Evolutionary conservation across 2,113 vertebrate genomes (phyloP), one percentile per base, ranked within the genome.

Genomic region (Aphyosemion australe): DNA sequence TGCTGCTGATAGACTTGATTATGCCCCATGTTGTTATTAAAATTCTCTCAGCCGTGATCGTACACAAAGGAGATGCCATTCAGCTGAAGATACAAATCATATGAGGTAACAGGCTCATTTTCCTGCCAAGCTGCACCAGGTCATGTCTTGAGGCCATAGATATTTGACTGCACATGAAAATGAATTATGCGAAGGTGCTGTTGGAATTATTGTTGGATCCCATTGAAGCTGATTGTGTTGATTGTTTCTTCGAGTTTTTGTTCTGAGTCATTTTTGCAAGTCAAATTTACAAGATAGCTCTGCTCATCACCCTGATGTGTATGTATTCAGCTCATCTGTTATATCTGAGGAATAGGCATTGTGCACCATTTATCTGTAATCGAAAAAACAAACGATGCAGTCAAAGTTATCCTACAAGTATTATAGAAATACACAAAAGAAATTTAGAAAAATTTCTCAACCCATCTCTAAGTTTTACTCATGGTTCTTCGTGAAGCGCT

Each of bases 161-260:
- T 45, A 9, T 75, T 55, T 75, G 65, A 78, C 60, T 58, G 8
- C 34, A 37, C 16, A 73, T 41, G 56, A 70, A 63, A 73, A 49
- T 50, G n/a, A 63, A 43, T 68, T 72, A 32, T 56, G 16, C 42
- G 53, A 13, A 7, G 50, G 56, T 50, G 42, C 43, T 65, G 65
- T 65, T 63, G 49, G 66, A 73, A 73, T 78, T 83, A 75, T 61
- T 50, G 53, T 48, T 6, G 42, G 57, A 79, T 82, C 83, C 72
- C 74, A 80, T 47, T 37, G 26, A 26, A 26, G 26, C 3, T 26
- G 26, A 26, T 26, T 26, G 26, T 26, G 3, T 26, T 26, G 3
- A 26, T 26, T 26, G 26, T 26, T 26, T 26, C 26, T 26, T 26
- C 26, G 5, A 5, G 26, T 26, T 5, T 26, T 26, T 26, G 5